Evolutionary conservation across 2,797 vertebrate genomes (phyloP).

Genomic region (Sus cebifrons): DNA sequence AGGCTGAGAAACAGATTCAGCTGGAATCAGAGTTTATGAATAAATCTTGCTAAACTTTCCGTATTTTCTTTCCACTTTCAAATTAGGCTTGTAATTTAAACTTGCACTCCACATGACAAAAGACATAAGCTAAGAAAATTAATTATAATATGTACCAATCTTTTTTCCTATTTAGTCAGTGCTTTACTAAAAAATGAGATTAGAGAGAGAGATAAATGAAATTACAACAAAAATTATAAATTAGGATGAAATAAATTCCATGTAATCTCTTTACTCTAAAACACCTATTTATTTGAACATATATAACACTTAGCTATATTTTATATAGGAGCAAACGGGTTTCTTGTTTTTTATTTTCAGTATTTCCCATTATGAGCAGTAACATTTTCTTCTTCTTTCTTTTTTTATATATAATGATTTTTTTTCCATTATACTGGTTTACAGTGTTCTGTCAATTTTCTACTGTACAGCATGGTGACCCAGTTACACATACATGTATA

Average conservation of each 20-base stretch:
- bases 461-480: too few relatives aligned
- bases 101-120: constrained; percentile 43
- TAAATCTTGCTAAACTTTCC: constrained; percentile 10
- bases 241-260: not conserved
- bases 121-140: not conserved
- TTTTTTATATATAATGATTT: too few relatives aligned
- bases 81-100: constrained; percentile 75
- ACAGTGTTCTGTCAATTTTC: too few relatives aligned
- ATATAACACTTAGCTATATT: not conserved
- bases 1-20: constrained; percentile 31
- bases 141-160: not conserved
- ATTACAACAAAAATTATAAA: not conserved
- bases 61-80: constrained; percentile 72
- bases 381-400: not conserved
- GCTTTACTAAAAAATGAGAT: not conserved
- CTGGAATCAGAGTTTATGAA: constrained; percentile 63
- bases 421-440: too few relatives aligned
- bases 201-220: not conserved
- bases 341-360: not conserved
- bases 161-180: constrained; percentile 32
- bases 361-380: not conserved
- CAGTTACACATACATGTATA: too few relatives aligned
- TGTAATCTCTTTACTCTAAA: not conserved
- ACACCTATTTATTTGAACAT: constrained; percentile 16
- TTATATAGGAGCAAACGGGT: not conserved